Percentiles rank a stretch among this genome's conserved stretches.
Evolutionary conservation across 2,797 vertebrate species (phyloP).

Genomic region (Choloepus didactylus): DNA sequence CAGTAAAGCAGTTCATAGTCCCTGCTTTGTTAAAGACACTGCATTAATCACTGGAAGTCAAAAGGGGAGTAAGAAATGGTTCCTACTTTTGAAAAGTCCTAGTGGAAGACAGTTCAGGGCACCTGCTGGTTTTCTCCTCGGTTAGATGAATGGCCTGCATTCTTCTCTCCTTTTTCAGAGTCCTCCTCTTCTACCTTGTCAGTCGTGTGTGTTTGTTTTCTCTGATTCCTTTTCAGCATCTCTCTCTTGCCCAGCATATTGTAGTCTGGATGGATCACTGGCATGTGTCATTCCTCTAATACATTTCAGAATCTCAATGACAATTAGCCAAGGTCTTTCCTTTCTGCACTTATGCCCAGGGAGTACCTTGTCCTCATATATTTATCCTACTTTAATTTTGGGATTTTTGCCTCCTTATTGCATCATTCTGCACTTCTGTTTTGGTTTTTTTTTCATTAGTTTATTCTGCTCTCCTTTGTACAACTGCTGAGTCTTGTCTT

Average conservation of each 20-base stretch:
- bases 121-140: not conserved
- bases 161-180: not conserved
- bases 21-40: not conserved
- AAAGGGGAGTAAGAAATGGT: not conserved
- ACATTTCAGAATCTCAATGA: not conserved
- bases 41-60: not conserved
- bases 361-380: not conserved
- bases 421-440: not conserved
- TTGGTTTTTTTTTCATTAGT: not conserved
- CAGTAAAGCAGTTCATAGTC: not conserved
- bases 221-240: not conserved
- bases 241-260: not conserved
- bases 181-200: not conserved
- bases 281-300: not conserved
- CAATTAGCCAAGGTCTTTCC: not conserved
- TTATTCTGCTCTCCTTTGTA: not conserved
- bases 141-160: not conserved
- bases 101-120: not conserved
- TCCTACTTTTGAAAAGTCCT: not conserved
- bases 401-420: conserved; percentile 6
- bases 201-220: not conserved
- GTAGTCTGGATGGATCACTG: not conserved
- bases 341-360: not conserved
- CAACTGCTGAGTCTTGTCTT: not conserved
- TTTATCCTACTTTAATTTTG: not conserved